These are phyloP conservation scores for Mixornis gularis DNA, from an alignment of 2,113 vertebrate genomes.

Conservation along the genomic window DNA sequence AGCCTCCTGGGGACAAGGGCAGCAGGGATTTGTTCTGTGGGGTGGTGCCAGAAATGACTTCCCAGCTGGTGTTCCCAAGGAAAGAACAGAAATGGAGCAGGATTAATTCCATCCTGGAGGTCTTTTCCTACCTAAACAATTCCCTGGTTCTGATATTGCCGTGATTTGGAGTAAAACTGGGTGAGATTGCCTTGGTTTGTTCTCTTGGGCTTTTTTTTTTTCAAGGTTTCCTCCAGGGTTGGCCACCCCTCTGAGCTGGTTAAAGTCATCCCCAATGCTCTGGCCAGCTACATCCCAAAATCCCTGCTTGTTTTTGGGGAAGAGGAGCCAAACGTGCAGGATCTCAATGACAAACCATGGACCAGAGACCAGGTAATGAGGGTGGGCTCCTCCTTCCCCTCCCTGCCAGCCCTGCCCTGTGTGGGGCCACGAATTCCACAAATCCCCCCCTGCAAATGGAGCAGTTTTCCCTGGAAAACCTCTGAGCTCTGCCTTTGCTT, in stretches of 20 bases:
- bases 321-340: constrained; percentile 7
- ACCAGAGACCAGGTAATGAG: constrained; percentile 37
- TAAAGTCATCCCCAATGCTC: background rate
- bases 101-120: background rate
- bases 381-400: background rate
- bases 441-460: background rate
- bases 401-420: background rate
- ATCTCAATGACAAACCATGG: constrained; percentile 49
- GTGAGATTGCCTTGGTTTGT: background rate
- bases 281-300: constrained; percentile 43
- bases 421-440: fast-evolving
- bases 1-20: background rate
- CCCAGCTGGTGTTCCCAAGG: background rate
- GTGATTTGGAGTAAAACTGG: background rate
- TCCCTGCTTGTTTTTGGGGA: constrained; percentile 29
- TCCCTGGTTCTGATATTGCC: background rate
- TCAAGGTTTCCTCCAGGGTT: constrained; percentile 21
- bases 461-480: background rate
- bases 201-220: background rate
- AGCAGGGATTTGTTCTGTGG: background rate
- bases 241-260: background rate
- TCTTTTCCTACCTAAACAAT: background rate
- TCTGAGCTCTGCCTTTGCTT: background rate
- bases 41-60: background rate
- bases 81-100: background rate